Base-by-base conservation (phyloP, 2,888 invertebrate genomes). In the Hydroisotoma schaefferi region DNA sequence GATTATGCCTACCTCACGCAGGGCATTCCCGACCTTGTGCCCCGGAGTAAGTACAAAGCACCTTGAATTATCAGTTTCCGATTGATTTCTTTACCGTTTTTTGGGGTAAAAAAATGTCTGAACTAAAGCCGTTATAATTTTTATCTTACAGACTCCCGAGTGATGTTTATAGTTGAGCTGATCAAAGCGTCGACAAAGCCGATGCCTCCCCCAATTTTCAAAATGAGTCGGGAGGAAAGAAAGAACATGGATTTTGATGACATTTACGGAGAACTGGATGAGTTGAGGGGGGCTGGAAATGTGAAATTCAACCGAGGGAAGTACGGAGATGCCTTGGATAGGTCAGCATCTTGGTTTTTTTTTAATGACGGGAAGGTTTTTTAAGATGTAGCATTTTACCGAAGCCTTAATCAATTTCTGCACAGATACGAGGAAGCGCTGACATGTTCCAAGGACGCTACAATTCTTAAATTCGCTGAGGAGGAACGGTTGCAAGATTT, bases 1-100 rank as follows among this genome's bases (percentile, higher is more conserved):
- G 49, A 49, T 2, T 49, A 49, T 15, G 49, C 49, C n/a, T 49
- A 49, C 22, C 27, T 26, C 2, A 49, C 25, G n/a, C 49, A 27
- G 3, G 49, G 49, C 6, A 22, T 18, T 28, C 26, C 28, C n/a
- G n/a, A 15, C 26, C 15, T 27, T 10, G 25, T 49, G 15, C 49
- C 49, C 2, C 28, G 3, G 5, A 28, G 49, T 49, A 49, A 49
- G 8, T 43, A 10, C 6, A 10, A 43, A 43, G 18, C 6, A n/a
- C 20, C 43, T 10, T 33, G n/a, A n/a, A 10, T 33, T 12, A 33
- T 12, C 33, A 15, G 33, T 33, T 33, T 12, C 12, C 33, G 12
- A 33, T 10, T n/a, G n/a, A n/a, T n/a, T n/a, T n/a, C n/a, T n/a
- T n/a, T n/a, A n/a, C n/a, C n/a, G n/a, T n/a, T n/a, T n/a, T n/a